phyloP scores from a whole-genome alignment of 1,140 invertebrate genomes.

The Solen grandis region DNA sequence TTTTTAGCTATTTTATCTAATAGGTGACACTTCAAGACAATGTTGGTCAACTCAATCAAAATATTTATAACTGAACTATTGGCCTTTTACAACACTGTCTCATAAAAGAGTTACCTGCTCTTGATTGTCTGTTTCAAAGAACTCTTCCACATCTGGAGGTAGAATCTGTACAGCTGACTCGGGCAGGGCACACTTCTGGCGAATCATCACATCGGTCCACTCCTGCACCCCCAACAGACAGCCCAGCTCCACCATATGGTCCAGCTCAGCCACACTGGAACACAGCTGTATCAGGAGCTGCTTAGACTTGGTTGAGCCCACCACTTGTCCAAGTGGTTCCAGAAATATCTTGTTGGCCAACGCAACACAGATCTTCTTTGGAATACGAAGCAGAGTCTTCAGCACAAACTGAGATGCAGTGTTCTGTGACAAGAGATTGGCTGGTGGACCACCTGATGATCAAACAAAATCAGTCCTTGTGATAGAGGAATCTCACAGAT shows the following conservation, averaged over 20 bases:
- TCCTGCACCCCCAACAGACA: constrained; percentile 75
- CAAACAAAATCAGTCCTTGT: no score
- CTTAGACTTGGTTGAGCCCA: constrained; percentile 77
- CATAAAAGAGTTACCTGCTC: constrained; percentile 33
- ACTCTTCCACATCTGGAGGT: constrained; percentile 35
- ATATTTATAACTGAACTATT: no score
- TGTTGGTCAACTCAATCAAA: constrained; percentile 11
- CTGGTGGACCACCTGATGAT: no score
- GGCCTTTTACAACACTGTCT: no score
- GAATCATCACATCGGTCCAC: constrained; percentile 69
- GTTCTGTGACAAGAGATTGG: neutral
- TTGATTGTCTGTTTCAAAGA: constrained; percentile 23
- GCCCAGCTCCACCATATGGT: constrained; percentile 68
- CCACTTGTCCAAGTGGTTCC: constrained; percentile 75
- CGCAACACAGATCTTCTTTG: constrained; percentile 68
- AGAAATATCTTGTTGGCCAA: constrained; percentile 78
- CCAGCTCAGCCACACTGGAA: constrained; percentile 34
- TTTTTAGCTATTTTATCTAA: no score
- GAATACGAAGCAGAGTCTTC: constrained; percentile 69
- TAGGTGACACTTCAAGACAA: no score
- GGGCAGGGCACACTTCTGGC: constrained; percentile 51
- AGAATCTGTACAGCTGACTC: constrained; percentile 59
- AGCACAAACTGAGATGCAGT: constrained; percentile 73
- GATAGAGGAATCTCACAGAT: no score
- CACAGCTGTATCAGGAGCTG: constrained; percentile 65